Percentiles rank a stretch among this genome's conserved stretches.
phyloP scores from a whole-genome alignment of 2,888 invertebrate species.

The Bimastos eiseni region DNA sequence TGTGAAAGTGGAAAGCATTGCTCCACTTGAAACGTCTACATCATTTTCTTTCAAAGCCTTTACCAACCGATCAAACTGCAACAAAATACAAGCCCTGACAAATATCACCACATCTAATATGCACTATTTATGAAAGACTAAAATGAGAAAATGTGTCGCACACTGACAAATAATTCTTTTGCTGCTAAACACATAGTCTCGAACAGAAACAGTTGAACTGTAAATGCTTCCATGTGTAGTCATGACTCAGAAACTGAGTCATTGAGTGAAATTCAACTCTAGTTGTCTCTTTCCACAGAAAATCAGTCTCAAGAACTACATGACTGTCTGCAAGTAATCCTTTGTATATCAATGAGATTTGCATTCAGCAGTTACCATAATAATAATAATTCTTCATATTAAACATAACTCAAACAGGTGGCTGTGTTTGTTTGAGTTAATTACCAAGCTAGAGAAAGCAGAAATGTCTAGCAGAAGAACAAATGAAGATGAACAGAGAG shows the following conservation, averaged over 20 bases:
- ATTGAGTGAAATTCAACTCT: too few relatives aligned
- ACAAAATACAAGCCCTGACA: too few relatives aligned
- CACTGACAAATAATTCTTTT: background rate
- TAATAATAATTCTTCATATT: background rate
- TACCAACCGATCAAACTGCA: background rate
- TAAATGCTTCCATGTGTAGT: too few relatives aligned
- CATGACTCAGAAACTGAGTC: too few relatives aligned
- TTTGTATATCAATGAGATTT: background rate
- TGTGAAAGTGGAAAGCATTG: slow-evolving; percentile 1
- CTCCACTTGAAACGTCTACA: background rate
- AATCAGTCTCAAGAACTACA: too few relatives aligned
- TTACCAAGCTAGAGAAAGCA: background rate
- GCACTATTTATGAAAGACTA: background rate
- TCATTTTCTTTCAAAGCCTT: background rate
- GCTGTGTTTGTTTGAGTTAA: background rate
- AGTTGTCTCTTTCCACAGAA: too few relatives aligned
- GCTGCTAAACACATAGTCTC: background rate
- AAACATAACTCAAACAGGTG: background rate
- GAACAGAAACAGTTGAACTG: too few relatives aligned
- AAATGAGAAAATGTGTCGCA: background rate
- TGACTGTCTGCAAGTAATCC: background rate
- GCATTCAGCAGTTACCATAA: background rate
- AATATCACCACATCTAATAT: background rate
- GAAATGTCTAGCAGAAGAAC: background rate
- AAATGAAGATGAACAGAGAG: background rate